A percentile compares a stretch with the other conserved stretches of the same genome.
Evolutionary conservation across 2,113 vertebrate genomes (phyloP).

Genomic region (Excalfactoria chinensis): DNA sequence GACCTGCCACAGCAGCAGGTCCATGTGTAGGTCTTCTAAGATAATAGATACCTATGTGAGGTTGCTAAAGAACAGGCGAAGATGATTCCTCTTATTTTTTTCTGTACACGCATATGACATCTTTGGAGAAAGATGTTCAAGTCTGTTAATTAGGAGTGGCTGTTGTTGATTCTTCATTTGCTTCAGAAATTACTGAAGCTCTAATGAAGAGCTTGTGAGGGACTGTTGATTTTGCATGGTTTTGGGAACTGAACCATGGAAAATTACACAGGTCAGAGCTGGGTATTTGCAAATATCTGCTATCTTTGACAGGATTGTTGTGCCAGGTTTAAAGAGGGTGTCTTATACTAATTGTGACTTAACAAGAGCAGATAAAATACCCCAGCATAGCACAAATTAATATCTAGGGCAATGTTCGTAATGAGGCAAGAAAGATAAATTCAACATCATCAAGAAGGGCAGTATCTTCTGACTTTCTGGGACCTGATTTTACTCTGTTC

Average conservation of each 20-base stretch:
- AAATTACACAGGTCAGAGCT: constrained; percentile 4
- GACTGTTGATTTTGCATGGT: neutral
- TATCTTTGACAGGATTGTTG: neutral
- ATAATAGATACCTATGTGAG: neutral
- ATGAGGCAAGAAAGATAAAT: neutral
- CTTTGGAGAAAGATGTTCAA: neutral
- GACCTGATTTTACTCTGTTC: neutral
- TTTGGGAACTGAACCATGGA: neutral
- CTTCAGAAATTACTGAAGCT: neutral
- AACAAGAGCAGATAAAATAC: neutral
- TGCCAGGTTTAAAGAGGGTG: neutral
- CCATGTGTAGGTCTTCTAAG: neutral
- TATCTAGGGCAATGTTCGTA: neutral
- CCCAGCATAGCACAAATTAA: constrained; percentile 10
- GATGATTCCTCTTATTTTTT: neutral
- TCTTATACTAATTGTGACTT: constrained; percentile 13
- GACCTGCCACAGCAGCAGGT: neutral
- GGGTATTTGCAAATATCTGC: neutral
- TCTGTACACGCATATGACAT: neutral
- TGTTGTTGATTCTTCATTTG: neutral
- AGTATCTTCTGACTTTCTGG: neutral
- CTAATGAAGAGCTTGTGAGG: neutral
- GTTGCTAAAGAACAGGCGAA: neutral
- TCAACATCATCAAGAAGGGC: neutral
- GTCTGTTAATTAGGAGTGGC: neutral